Evolutionary conservation across 2,113 vertebrate species (phyloP).

Genomic region (Atlantisia rogersi): DNA sequence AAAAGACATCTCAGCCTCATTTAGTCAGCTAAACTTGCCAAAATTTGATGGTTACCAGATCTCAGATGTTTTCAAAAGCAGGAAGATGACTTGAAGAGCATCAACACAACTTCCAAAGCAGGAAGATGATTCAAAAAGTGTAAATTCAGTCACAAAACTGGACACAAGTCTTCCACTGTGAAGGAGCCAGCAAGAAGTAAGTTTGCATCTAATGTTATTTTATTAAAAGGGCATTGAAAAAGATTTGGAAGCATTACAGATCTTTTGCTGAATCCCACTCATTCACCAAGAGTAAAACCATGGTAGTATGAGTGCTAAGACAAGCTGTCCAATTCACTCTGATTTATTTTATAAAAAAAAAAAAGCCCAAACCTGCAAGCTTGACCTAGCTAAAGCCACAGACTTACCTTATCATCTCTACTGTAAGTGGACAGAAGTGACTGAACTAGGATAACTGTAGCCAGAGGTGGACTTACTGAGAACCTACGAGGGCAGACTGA

Average conservation of each 20-base stretch:
- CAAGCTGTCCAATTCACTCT: background rate
- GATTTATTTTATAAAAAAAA: background rate
- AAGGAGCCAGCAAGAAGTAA: background rate
- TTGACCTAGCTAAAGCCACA: slow-evolving; percentile 2
- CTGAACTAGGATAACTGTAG: slow-evolving; percentile 38
- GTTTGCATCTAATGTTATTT: background rate
- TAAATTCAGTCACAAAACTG: background rate
- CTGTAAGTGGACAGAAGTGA: slow-evolving; percentile 19
- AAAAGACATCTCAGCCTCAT: background rate
- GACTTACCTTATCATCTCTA: background rate
- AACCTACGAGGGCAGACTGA: background rate
- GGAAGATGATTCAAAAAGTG: background rate
- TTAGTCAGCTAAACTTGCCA: background rate
- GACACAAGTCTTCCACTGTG: background rate
- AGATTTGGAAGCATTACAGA: background rate
- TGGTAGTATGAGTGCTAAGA: background rate
- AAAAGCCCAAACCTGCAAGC: background rate
- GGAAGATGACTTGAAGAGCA: background rate
- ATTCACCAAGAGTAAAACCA: background rate
- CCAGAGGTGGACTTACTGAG: background rate
- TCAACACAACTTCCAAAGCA: background rate
- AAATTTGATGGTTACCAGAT: background rate
- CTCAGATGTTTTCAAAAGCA: background rate
- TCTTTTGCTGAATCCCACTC: background rate
- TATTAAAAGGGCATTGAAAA: background rate